A percentile compares a stretch with the other conserved stretches of the same genome.
phyloP scores from a whole-genome alignment of 2,113 vertebrate genomes.

The Scatophagus argus region DNA sequence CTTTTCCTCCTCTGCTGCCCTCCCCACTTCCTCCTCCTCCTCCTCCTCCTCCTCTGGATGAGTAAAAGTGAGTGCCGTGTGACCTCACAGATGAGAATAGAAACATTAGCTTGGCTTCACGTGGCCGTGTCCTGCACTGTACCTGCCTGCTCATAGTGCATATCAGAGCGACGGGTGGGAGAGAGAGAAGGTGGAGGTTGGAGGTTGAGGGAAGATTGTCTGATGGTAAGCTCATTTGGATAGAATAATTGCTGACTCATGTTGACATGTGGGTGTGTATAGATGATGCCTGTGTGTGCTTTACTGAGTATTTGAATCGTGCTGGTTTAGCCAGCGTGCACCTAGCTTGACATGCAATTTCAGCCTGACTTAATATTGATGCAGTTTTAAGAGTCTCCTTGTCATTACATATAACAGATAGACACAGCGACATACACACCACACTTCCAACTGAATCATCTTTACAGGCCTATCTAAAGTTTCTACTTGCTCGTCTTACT shows the following conservation, averaged over 20 bases:
- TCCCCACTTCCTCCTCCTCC: constrained; percentile 12
- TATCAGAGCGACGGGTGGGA: background rate
- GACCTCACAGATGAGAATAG: constrained; percentile 4
- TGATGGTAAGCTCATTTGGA: background rate
- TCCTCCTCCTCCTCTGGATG: constrained; percentile 23
- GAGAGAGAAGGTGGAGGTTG: background rate
- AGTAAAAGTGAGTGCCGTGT: background rate
- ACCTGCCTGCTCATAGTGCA: background rate
- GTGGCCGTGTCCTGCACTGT: background rate
- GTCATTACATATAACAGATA: constrained; percentile 18
- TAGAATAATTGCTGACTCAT: constrained; percentile 24
- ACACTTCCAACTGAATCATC: constrained; percentile 44
- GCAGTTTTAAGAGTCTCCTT: constrained; percentile 6
- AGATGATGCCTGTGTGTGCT: background rate
- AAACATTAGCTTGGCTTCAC: constrained; percentile 3
- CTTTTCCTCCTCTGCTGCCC: constrained; percentile 18
- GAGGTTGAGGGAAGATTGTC: background rate
- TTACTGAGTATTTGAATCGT: background rate
- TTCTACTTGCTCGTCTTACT: background rate
- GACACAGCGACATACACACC: background rate
- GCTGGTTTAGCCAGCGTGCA: background rate
- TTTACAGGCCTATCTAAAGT: constrained; percentile 11
- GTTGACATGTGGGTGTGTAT: constrained; percentile 1
- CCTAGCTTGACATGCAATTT: constrained; percentile 4
- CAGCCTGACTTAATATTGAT: constrained; percentile 7